Base-by-base conservation (phyloP, 2,113 vertebrate species). In the Cyanistes caeruleus region DNA sequence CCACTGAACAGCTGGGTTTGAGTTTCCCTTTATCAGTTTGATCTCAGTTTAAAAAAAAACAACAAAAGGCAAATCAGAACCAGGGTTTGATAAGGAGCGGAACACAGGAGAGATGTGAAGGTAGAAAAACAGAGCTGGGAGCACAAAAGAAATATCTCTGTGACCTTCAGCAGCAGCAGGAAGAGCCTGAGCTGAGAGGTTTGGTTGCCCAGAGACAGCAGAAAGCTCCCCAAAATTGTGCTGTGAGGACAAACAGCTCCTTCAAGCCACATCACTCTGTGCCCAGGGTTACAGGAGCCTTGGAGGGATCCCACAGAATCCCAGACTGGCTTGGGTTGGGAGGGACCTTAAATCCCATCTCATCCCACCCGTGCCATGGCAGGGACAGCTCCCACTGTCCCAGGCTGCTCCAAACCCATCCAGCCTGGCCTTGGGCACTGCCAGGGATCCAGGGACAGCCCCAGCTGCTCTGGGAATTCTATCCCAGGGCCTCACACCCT, bases 1-100 rank as follows among this genome's bases (percentile, higher is more conserved):
- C 25, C 39, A 3, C 18, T 5, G 20, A 21, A 4, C 15, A 3
- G 3, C 56, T 23, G 11, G 23, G 9, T 20, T 23, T 28, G 33
- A 51, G 6, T 33, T 69, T 30, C 33, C 23, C 39, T 55, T 70
- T 24, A 59, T 58, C 56, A 18, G 5, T 62, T 49, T 44, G 41
- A 87, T 69, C 60, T 92, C 46, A 19, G 5, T 20, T n/a, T 6
- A 16, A 33, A 27, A 17, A 15, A 25, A 39, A 24, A 10, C 8
- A n/a, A 5, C 10, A 41, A 18, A 23, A 44, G 31, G 37, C 30
- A 19, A 3, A 19, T 3, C 8, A 39, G 73, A 43, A 33, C 4
- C 9, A 2, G 0, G 9, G 15, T 55, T 28, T 5, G 9, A 41
- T 28, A 53, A 27, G 0, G 9, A 31, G n/a, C 62, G 53, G 53